These are phyloP conservation scores for Macroramphosus scolopax DNA, from an alignment of 2,797 vertebrate species.

Conservation along the genomic window DNA sequence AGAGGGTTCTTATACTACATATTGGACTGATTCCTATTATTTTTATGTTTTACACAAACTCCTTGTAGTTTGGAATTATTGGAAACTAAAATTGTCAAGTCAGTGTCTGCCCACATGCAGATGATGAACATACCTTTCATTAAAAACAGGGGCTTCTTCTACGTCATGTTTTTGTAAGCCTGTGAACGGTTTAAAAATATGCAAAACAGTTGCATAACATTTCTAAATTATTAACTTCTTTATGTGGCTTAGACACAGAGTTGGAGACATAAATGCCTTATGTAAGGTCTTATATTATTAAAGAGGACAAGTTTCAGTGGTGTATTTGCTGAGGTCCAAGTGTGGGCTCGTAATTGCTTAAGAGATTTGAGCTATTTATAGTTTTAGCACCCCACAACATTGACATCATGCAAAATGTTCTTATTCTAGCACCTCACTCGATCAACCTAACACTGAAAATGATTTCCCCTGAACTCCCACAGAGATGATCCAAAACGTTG, in stretches of 20 bases:
- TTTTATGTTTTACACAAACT: background rate
- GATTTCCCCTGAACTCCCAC: constrained; percentile 19
- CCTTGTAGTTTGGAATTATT: constrained; percentile 8
- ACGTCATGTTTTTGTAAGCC: constrained; percentile 52
- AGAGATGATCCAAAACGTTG: constrained; percentile 1
- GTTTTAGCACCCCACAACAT: constrained; percentile 64
- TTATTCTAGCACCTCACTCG: constrained; percentile 32
- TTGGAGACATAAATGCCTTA: constrained; percentile 77
- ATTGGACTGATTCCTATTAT: no score
- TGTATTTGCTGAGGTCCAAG: constrained; percentile 68
- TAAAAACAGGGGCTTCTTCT: constrained; percentile 30
- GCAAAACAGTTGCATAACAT: constrained; percentile 78
- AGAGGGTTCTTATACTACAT: no score
- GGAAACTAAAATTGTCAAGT: constrained; percentile 13
- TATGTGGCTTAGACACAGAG: constrained; percentile 75
- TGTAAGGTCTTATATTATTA: constrained; percentile 80
- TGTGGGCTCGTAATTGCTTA: constrained; percentile 79
- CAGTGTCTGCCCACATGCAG: constrained; percentile 11
- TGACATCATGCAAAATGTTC: constrained; percentile 66
- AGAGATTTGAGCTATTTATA: constrained; percentile 77
- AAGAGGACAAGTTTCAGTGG: constrained; percentile 76
- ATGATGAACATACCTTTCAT: constrained; percentile 33
- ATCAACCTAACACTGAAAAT: constrained; percentile 25
- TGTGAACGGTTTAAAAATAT: constrained; percentile 73
- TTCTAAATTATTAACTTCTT: constrained; percentile 80